phyloP scores from a whole-genome alignment of 1,140 invertebrate genomes.

The Pseudomyrmex sp. region DNA sequence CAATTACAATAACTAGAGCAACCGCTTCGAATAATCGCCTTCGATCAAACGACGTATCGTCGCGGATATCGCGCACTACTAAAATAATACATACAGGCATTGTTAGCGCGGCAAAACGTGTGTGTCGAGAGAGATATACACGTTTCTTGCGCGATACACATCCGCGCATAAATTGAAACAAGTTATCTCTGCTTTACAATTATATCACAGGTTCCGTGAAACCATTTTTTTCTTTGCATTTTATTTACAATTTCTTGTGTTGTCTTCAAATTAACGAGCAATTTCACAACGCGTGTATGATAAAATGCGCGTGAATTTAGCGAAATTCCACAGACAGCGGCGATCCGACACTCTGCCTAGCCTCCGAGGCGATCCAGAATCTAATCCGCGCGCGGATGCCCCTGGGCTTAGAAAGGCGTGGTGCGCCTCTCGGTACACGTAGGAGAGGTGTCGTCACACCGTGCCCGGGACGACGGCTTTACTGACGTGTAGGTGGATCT shows the following conservation, averaged over 20 bases:
- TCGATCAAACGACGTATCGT: background rate
- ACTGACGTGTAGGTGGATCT: conserved; percentile 68
- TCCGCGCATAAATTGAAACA: too few species aligned
- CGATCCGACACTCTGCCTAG: conserved; percentile 56
- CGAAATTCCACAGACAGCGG: conserved; percentile 25
- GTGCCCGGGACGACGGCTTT: conserved; percentile 59
- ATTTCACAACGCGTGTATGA: too few species aligned
- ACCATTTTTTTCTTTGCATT: too few species aligned
- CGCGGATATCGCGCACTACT: background rate
- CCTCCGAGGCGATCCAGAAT: conserved; percentile 73
- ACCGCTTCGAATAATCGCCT: conserved; percentile 3
- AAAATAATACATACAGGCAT: too few species aligned
- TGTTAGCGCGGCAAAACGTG: too few species aligned
- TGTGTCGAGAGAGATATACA: too few species aligned
- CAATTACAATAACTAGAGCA: background rate
- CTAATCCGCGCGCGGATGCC: conserved; percentile 74
- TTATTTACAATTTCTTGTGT: too few species aligned
- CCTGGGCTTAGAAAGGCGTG: conserved; percentile 79
- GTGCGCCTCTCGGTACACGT: conserved; percentile 59
- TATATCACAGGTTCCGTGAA: too few species aligned
- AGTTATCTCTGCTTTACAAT: too few species aligned
- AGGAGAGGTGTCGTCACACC: conserved; percentile 75
- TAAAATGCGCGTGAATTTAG: background rate
- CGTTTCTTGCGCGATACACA: too few species aligned
- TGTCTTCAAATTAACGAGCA: too few species aligned